Conservation (phyloP, 2,888 invertebrate genomes). For the Chrysodeixis includens region DNA sequence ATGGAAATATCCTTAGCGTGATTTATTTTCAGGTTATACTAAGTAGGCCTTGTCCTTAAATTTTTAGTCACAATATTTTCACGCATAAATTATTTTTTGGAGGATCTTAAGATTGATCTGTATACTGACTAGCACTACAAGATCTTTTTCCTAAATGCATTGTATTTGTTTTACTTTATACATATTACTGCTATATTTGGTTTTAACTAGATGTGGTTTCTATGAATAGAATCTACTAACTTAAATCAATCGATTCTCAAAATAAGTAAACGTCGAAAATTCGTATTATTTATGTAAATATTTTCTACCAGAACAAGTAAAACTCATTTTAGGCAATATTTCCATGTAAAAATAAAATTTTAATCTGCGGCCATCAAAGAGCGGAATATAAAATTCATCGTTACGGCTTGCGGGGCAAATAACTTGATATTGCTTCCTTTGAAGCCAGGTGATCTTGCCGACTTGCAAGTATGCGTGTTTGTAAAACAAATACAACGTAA, state of each 20-base stretch:
- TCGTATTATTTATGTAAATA: slow-evolving; percentile 8
- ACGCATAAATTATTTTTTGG: too few relatives aligned
- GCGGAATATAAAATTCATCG: slow-evolving; percentile 40
- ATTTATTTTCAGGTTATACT: slow-evolving; percentile 22
- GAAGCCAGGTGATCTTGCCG: slow-evolving; percentile 20
- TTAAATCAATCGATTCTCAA: too few relatives aligned
- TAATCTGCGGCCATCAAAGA: slow-evolving; percentile 52
- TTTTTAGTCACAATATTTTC: neutral
- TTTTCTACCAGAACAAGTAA: neutral
- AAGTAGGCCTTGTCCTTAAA: slow-evolving; percentile 15
- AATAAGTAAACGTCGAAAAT: too few relatives aligned
- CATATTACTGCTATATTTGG: too few relatives aligned
- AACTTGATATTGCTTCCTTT: slow-evolving; percentile 52
- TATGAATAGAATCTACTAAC: too few relatives aligned
- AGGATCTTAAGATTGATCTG: too few relatives aligned
- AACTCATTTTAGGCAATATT: neutral
- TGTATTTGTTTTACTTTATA: too few relatives aligned
- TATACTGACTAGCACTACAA: too few relatives aligned
- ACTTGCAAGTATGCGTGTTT: neutral
- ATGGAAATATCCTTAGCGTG: slow-evolving; percentile 6
- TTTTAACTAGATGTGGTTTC: too few relatives aligned
- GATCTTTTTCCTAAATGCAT: too few relatives aligned
- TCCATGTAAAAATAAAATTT: slow-evolving; percentile 37
- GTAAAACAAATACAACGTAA: neutral
- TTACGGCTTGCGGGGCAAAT: slow-evolving; percentile 47